Percentiles rank a stretch among this genome's conserved stretches.
Conservation (phyloP, 2,888 invertebrate genomes). For the Chrysodeixis includens region DNA sequence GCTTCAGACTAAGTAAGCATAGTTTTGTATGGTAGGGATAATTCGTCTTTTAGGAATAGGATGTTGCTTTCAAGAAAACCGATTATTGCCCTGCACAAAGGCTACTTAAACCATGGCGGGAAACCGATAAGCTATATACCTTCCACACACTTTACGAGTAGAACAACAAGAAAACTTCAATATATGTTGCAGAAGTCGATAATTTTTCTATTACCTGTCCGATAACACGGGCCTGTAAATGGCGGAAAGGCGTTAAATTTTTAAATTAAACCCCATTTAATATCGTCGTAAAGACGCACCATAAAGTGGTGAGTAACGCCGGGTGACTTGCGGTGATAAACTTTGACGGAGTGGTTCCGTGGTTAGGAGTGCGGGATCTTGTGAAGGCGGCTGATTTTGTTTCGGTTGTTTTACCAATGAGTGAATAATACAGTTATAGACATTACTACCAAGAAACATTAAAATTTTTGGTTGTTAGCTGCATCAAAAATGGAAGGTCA, state of each 20-base stretch:
- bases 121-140: too few relatives aligned
- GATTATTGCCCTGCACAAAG: too few relatives aligned
- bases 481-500: too few relatives aligned
- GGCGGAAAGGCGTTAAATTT: constrained; percentile 57
- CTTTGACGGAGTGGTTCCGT: constrained; percentile 35
- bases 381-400: not conserved
- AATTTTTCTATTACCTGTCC: constrained; percentile 58
- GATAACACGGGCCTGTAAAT: constrained; percentile 50
- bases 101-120: too few relatives aligned
- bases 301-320: constrained; percentile 58
- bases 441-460: too few relatives aligned
- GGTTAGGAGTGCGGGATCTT: constrained; percentile 19
- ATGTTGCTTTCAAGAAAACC: too few relatives aligned
- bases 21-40: too few relatives aligned
- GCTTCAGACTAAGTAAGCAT: too few relatives aligned
- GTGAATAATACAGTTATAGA: too few relatives aligned
- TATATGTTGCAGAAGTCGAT: constrained; percentile 47
- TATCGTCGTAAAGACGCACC: constrained; percentile 60
- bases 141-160: not conserved
- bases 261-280: constrained; percentile 68
- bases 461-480: too few relatives aligned
- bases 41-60: too few relatives aligned
- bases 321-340: constrained; percentile 45
- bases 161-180: constrained; percentile 17
- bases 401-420: too few relatives aligned